Evolutionary conservation across 2,113 vertebrate genomes (phyloP).

Genomic region (Riparia riparia): DNA sequence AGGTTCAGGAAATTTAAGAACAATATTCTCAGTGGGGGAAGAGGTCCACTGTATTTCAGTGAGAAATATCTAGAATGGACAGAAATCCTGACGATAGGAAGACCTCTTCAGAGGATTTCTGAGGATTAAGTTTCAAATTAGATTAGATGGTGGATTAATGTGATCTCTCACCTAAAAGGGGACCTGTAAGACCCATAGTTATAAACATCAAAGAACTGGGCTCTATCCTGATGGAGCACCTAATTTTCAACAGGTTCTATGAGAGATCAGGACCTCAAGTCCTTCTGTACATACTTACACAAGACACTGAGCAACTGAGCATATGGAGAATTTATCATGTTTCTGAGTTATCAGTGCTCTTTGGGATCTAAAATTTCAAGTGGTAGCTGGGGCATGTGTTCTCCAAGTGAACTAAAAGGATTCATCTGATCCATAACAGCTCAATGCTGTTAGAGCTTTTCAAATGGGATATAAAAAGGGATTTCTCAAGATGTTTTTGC

Average conservation of each 20-base stretch:
- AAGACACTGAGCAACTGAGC: background rate
- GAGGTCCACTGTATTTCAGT: accelerated
- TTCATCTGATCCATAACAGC: background rate
- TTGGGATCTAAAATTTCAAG: background rate
- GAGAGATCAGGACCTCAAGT: background rate
- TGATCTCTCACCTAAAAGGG: background rate
- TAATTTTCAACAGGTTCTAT: background rate
- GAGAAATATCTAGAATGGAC: background rate
- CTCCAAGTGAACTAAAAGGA: background rate
- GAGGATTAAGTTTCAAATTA: background rate
- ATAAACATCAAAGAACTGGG: background rate
- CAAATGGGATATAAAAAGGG: background rate
- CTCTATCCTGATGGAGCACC: background rate
- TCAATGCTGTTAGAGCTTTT: background rate
- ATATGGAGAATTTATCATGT: background rate
- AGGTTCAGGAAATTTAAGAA: background rate
- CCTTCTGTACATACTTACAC: background rate
- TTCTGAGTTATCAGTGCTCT: background rate
- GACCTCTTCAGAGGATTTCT: background rate
- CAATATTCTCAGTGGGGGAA: background rate
- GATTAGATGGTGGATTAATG: background rate
- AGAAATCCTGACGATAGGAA: background rate
- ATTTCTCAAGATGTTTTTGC: background rate
- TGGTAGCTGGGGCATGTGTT: background rate
- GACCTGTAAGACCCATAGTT: background rate